Conservation (phyloP, 2,888 invertebrate species). For the Galerucella pusilla region DNA sequence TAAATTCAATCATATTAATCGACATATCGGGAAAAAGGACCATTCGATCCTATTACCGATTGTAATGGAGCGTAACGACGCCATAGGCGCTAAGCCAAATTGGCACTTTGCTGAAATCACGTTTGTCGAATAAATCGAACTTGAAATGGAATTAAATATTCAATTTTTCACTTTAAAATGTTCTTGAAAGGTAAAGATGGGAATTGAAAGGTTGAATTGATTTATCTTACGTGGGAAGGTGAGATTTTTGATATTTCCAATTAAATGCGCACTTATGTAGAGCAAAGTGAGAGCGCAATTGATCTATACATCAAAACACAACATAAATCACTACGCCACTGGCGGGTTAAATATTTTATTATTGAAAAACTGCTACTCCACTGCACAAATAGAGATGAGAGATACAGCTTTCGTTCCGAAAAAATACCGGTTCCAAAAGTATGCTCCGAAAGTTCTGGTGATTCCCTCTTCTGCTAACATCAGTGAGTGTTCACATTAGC, state of each 20-base stretch:
- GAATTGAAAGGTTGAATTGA: background rate
- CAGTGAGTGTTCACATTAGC: conserved; percentile 44
- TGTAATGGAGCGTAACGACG: conserved; percentile 50
- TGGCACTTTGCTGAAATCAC: conserved; percentile 50
- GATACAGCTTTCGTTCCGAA: background rate
- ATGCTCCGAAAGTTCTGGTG: background rate
- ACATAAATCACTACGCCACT: no score
- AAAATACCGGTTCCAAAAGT: background rate
- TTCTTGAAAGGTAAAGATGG: background rate
- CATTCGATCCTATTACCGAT: conserved; percentile 45
- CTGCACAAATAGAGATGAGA: background rate
- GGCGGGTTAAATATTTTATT: no score
- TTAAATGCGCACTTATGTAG: no score
- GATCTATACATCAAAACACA: no score
- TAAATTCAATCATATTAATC: conserved; percentile 39
- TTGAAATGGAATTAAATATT: background rate
- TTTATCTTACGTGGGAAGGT: background rate
- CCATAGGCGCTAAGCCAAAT: conserved; percentile 51
- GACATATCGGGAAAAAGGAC: conserved; percentile 36
- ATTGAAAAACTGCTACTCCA: no score
- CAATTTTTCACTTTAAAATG: background rate
- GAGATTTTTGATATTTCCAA: no score
- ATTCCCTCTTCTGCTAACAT: background rate
- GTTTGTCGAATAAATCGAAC: background rate
- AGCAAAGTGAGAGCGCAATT: no score